These are phyloP conservation scores for Delphinapterus leucas DNA, from an alignment of 2,113 vertebrate species.

Conservation along the genomic window DNA sequence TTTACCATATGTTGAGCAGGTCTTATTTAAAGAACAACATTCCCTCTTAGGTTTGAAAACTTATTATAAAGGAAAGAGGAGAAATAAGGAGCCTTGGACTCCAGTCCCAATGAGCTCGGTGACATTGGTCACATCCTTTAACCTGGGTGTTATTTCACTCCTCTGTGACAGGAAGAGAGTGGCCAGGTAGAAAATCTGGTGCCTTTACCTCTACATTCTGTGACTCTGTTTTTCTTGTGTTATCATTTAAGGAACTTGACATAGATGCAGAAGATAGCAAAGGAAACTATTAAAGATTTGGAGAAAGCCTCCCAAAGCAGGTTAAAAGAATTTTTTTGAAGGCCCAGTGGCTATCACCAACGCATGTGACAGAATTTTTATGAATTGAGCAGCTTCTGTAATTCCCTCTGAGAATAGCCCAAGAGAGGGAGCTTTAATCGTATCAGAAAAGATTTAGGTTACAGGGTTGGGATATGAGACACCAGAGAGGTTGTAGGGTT, in stretches of 20 bases:
- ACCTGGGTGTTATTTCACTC: neutral
- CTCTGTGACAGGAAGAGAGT: neutral
- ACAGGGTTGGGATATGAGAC: conserved; percentile 24
- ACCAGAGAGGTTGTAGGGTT: conserved; percentile 6
- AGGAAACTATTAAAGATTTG: neutral
- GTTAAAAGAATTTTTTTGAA: neutral
- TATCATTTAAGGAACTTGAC: neutral
- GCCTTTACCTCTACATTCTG: neutral
- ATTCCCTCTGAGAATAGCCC: conserved; percentile 38
- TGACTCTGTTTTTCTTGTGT: neutral
- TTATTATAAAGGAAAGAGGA: neutral
- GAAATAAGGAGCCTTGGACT: neutral
- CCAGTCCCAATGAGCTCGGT: neutral
- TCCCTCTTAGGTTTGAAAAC: neutral
- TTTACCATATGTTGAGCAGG: neutral
- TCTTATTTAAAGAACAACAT: neutral
- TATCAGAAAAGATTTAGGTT: conserved; percentile 64
- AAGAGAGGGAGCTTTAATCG: neutral
- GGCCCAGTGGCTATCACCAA: neutral
- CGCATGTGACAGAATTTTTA: neutral
- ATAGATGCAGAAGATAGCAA: neutral
- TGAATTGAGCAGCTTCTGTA: neutral
- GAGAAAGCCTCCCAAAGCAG: neutral
- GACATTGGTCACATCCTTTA: neutral
- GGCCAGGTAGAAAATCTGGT: neutral